Conservation (phyloP, 1,140 invertebrate species). For the Colletes gigas region DNA sequence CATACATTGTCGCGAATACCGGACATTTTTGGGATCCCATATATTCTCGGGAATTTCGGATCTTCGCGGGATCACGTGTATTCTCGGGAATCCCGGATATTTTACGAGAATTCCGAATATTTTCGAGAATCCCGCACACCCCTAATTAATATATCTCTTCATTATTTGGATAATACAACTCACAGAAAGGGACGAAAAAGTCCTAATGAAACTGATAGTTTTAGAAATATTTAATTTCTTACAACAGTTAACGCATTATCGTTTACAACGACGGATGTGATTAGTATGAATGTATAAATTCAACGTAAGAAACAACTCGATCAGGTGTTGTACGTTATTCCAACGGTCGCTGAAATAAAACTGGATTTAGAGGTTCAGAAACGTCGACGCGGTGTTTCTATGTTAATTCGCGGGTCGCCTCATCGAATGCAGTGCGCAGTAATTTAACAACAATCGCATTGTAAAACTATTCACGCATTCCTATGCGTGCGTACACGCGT, state of each 20-base stretch:
- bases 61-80: no score
- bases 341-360: background rate
- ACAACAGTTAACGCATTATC: no score
- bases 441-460: slow-evolving; percentile 68
- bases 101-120: no score
- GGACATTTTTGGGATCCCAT: no score
- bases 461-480: slow-evolving; percentile 72
- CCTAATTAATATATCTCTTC: background rate
- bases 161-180: background rate
- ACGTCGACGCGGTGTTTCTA: slow-evolving; percentile 9
- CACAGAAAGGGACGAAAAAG: background rate
- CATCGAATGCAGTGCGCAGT: slow-evolving; percentile 47
- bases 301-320: no score
- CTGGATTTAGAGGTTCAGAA: slow-evolving; percentile 3
- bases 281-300: no score
- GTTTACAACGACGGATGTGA: no score
- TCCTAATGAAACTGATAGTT: background rate
- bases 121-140: no score
- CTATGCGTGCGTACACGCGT: slow-evolving; percentile 62
- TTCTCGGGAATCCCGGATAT: no score
- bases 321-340: background rate
- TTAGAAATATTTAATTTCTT: no score
- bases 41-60: no score
- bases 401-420: slow-evolving; percentile 38
- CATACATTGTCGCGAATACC: no score